phyloP scores from a whole-genome alignment of 2,113 vertebrate genomes.

The Stictonetta naevosa region DNA sequence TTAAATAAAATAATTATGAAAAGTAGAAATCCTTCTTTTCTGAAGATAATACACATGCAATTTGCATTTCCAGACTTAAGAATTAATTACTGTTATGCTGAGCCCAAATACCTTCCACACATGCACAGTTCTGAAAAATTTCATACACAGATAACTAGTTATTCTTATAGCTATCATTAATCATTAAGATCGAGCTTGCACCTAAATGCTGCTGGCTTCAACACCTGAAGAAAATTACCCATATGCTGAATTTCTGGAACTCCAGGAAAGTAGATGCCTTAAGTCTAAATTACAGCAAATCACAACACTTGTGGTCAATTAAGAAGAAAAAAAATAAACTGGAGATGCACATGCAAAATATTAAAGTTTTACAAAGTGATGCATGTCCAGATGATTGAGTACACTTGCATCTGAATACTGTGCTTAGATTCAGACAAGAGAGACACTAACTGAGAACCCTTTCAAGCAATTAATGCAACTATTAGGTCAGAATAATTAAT shows the following conservation, averaged over 20 bases:
- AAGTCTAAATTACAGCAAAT: not conserved
- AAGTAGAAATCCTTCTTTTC: not conserved
- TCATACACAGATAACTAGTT: not conserved
- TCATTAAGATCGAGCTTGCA: not conserved
- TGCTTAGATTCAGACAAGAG: not conserved
- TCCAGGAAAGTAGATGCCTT: not conserved
- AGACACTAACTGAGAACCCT: not conserved
- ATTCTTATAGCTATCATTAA: not conserved
- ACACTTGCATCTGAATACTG: not conserved
- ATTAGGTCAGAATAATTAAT: not conserved
- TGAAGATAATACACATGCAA: not conserved
- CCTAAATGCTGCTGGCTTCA: not conserved
- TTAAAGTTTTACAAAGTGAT: not conserved
- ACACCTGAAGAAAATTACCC: not conserved
- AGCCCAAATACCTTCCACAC: not conserved
- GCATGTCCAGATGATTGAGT: not conserved
- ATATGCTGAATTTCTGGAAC: not conserved
- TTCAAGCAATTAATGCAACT: not conserved
- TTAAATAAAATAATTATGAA: not conserved
- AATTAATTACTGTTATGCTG: not conserved
- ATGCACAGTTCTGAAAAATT: not conserved
- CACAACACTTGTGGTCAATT: not conserved
- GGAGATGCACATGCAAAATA: not conserved
- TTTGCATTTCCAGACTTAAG: not conserved
- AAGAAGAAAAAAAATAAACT: not conserved